Conservation (phyloP, 2,113 vertebrate species). For the Monopterus albus region DNA sequence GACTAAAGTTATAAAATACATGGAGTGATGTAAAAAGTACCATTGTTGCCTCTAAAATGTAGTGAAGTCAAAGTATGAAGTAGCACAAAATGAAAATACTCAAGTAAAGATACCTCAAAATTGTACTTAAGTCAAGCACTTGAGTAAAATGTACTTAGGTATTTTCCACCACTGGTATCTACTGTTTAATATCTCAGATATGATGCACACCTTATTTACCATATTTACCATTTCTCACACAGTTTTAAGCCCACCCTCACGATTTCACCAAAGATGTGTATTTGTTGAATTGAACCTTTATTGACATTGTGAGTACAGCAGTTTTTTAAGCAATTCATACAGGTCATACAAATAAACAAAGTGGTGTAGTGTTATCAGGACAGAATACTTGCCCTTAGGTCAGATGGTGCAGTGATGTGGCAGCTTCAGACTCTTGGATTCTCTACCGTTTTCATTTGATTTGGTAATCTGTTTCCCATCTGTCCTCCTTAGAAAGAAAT, state of each 20-base stretch:
- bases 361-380: neutral
- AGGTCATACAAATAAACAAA: neutral
- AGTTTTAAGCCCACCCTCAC: neutral
- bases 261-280: neutral
- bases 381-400: neutral
- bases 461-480: conserved; percentile 29
- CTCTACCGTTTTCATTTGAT: neutral
- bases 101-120: no score
- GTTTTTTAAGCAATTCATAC: neutral
- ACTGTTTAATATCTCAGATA: conserved; percentile 18
- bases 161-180: no score
- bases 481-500: conserved; percentile 27
- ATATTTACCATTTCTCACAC: no score
- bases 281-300: neutral
- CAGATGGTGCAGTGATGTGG: neutral
- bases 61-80: no score
- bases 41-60: no score
- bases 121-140: no score
- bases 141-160: no score
- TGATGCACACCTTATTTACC: no score
- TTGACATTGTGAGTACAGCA: neutral
- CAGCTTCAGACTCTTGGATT: conserved; percentile 10
- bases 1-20: no score
- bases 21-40: no score
- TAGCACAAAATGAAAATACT: no score